Evolutionary conservation across 2,888 invertebrate genomes (phyloP), one percentile per base, ranked within the genome.

Genomic region (Lasioglossum vierecki): DNA sequence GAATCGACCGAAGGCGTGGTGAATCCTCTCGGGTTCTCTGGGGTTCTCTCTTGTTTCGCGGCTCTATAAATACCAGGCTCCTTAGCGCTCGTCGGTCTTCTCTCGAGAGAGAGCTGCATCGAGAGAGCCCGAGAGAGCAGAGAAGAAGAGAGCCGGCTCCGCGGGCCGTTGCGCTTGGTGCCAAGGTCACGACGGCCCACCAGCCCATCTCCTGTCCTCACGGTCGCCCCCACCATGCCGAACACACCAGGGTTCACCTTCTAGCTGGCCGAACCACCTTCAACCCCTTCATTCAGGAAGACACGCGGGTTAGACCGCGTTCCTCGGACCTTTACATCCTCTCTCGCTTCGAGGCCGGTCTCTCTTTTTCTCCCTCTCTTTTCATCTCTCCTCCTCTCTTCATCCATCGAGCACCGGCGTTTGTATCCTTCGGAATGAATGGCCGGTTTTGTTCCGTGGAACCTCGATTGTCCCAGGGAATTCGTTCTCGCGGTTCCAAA

Each of bases 21-120:
- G 66, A 35, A 80, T 81, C 84, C 75, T 83, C 77, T 15, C 18
- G 66, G 26, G 26, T 26, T n/a, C 26, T 26, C 60, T 26, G 26
- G 57, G 57, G n/a, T n/a, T 68, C 63, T 66, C 84, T 76, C 81
- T 68, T 82, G 76, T 79, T 89, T 53, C 85, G 84, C 76, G 85
- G 80, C 84, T 88, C 89, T 90, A 92, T 91, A 92, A 93, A 93
- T 92, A 92, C 91, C 85, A 49, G 49, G 82, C 88, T 87, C 87
- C 87, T 88, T 86, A 88, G 82, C 88, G 82, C 85, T 81, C 86
- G 22, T 68, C 68, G 35, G 18, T 68, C 39, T 39, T 68, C 39
- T 68, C 68, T 68, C 22, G 83, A 44, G 57, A 68, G 84, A 70
- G 77, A 80, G 76, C 68, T 68, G 78, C 76, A 66, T 35, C 68